Evolutionary conservation across 1,140 invertebrate genomes (phyloP).

Genomic region (Wasmannia auropunctata): DNA sequence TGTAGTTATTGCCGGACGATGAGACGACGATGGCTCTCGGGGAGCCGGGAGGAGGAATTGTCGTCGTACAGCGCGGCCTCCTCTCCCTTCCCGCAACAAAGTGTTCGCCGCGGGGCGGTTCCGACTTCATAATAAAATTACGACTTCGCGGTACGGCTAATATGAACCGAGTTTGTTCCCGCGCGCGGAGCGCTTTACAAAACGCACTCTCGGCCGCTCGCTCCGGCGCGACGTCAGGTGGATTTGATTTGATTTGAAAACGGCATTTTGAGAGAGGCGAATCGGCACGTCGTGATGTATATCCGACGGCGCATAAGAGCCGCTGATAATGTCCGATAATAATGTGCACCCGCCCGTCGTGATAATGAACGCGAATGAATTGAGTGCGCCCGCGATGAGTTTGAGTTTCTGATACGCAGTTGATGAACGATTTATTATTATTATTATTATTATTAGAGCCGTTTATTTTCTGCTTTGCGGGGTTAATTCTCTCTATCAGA

Average conservation of each 20-base stretch:
- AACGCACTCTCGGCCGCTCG: not conserved
- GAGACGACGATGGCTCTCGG: not conserved
- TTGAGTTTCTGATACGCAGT: slow-evolving; percentile 3
- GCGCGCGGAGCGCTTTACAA: not conserved
- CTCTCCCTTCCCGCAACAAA: not conserved
- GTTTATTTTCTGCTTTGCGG: not conserved
- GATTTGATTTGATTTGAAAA: slow-evolving; percentile 34
- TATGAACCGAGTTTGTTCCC: not conserved
- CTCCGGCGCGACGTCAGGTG: slow-evolving; percentile 3
- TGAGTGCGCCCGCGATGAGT: slow-evolving; percentile 15
- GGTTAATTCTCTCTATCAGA: not conserved
- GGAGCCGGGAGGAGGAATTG: slow-evolving; percentile 1
- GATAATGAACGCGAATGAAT: slow-evolving; percentile 56
- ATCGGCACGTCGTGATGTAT: not conserved
- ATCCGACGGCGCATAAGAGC: slow-evolving; percentile 39
- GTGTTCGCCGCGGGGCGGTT: not conserved
- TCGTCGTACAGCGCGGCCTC: not conserved
- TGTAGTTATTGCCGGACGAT: slow-evolving; percentile 10
- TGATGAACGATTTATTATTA: slow-evolving; percentile 28
- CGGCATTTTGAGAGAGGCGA: slow-evolving; percentile 19
- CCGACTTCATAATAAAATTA: slow-evolving; percentile 41
- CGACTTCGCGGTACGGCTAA: not conserved
- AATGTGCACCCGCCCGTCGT: slow-evolving; percentile 29
- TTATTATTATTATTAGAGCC: slow-evolving; percentile 28
- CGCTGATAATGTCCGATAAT: slow-evolving; percentile 58